These are phyloP conservation scores for Trichopoda pennipes DNA, from an alignment of 2,888 invertebrate species.

Conservation along the genomic window DNA sequence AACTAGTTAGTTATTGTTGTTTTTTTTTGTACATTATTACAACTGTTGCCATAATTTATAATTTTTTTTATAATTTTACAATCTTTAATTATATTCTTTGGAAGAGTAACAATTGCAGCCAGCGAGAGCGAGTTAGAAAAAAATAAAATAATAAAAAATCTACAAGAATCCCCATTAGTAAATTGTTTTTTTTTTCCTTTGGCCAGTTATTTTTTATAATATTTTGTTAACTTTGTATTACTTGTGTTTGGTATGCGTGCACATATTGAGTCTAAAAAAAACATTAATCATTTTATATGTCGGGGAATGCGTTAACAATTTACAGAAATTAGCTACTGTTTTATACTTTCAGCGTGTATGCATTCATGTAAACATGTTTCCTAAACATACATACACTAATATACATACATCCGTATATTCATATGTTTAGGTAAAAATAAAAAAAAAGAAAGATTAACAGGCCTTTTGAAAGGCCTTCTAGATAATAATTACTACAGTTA, in stretches of 20 bases:
- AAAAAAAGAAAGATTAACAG: too few relatives aligned
- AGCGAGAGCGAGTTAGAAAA: not conserved
- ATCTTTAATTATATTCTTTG: slow-evolving; percentile 56
- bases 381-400: slow-evolving; percentile 21
- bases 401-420: not conserved
- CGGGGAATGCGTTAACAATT: slow-evolving; percentile 67
- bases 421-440: not conserved
- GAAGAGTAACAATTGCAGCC: slow-evolving; percentile 28
- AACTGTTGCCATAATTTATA: slow-evolving; percentile 60
- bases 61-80: slow-evolving; percentile 40
- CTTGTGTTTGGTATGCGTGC: slow-evolving; percentile 21
- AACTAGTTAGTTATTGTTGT: slow-evolving; percentile 3
- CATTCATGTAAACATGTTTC: not conserved
- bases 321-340: slow-evolving; percentile 67
- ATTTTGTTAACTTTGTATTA: slow-evolving; percentile 35
- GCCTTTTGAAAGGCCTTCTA: too few relatives aligned
- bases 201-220: slow-evolving; percentile 13
- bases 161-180: slow-evolving; percentile 59
- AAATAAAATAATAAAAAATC: not conserved
- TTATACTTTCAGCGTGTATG: slow-evolving; percentile 39
- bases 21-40: slow-evolving; percentile 32
- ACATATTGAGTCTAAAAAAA: slow-evolving; percentile 49
- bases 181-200: not conserved
- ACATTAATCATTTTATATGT: slow-evolving; percentile 65
- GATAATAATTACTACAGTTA: too few relatives aligned